phyloP scores from a whole-genome alignment of 1,140 invertebrate species.

The Archivesica marissinica region DNA sequence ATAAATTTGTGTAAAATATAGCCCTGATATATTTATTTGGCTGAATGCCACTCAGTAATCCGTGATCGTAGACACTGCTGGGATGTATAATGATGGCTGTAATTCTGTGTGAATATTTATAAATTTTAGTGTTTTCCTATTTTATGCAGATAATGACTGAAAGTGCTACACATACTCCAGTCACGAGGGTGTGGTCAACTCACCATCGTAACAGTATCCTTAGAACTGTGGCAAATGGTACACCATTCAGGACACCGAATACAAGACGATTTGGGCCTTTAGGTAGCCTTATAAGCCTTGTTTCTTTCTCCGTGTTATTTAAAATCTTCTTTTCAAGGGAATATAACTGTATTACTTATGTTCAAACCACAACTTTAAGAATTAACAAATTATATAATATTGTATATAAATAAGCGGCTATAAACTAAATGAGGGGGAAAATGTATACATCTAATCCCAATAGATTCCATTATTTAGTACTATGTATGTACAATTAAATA shows the following conservation, averaged over 20 bases:
- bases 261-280: slow-evolving; percentile 47
- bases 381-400: neutral
- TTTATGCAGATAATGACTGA: neutral
- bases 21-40: no score
- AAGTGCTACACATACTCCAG: neutral
- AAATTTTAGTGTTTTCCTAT: no score
- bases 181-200: neutral
- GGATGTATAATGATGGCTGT: no score
- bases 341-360: neutral
- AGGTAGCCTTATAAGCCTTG: slow-evolving; percentile 1
- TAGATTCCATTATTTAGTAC: neutral
- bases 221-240: slow-evolving; percentile 16
- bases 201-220: slow-evolving; percentile 8
- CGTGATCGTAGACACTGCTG: no score
- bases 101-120: no score
- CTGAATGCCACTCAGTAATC: no score
- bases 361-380: neutral
- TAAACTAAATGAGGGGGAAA: neutral
- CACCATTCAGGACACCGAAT: slow-evolving; percentile 44
- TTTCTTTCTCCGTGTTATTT: neutral
- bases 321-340: neutral
- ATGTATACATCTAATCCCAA: neutral
- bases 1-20: no score
- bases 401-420: neutral
- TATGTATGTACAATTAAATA: no score